Evolutionary conservation across 2,113 vertebrate genomes (phyloP).

Genomic region (Andinoacara biseriatus): DNA sequence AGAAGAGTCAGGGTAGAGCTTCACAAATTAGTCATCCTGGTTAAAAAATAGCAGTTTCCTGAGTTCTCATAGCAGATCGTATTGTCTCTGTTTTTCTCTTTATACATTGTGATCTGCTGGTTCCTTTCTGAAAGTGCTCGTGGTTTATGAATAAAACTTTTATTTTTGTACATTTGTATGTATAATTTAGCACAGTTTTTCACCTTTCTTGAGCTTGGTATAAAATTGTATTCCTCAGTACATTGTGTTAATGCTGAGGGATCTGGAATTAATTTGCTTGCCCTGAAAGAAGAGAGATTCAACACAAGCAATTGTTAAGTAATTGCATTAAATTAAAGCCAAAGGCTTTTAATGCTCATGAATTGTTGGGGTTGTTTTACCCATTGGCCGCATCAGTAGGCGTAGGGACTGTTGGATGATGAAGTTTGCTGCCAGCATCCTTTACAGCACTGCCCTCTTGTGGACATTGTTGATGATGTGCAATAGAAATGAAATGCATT

Average conservation of each 20-base stretch:
- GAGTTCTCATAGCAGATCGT: neutral
- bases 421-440: rapidly evolving
- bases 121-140: neutral
- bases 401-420: neutral
- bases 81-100: neutral
- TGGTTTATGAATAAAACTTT: neutral
- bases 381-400: neutral
- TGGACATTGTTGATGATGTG: constrained; percentile 38
- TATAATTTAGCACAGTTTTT: neutral
- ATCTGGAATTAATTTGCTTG: neutral
- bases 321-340: neutral
- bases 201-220: neutral
- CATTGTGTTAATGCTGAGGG: neutral
- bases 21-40: neutral
- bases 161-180: neutral
- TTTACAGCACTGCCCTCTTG: constrained; percentile 48
- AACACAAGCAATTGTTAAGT: neutral
- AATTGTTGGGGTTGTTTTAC: neutral
- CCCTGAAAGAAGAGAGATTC: neutral
- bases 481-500: neutral
- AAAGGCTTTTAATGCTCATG: neutral
- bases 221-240: neutral
- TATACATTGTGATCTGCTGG: constrained; percentile 62
- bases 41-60: constrained; percentile 2
- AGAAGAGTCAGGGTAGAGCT: neutral